Evolutionary conservation across 1,140 invertebrate genomes (phyloP), one percentile per base, ranked within the genome.

Genomic region (Himalopsyche phryganea): DNA sequence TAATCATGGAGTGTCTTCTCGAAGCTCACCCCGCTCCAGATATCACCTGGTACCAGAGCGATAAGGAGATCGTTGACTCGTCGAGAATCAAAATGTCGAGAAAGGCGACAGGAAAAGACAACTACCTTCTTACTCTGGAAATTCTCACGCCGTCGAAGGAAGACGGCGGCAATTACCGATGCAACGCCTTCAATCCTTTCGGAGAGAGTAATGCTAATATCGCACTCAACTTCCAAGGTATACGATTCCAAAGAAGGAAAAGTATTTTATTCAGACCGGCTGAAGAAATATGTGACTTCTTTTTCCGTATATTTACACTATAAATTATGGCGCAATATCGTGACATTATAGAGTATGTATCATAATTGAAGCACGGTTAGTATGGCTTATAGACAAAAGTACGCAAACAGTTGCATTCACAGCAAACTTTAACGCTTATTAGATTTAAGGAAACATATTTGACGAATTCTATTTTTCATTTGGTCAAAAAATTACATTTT

Each of bases 201-300:
- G 97, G 97, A 75, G 96, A 99, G 83, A 97, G 94, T 78, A 99
- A 98, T 84, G 97, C 97, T 65, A 99, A 98, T 82, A 98, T 99
- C 80, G 93, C 95, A 66, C 87, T 99, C 66, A 99, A 99, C 78
- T 98, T 98, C 83, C 92, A 96, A 92, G 94, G 93, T 94, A 92
- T 82, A 40, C n/a, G n/a, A n/a, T 7, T 35, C 6, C n/a, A n/a
- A n/a, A n/a, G n/a, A n/a, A n/a, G n/a, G n/a, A n/a, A n/a, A n/a
- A n/a, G n/a, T n/a, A n/a, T n/a, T n/a, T n/a, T n/a, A n/a, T n/a
- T n/a, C n/a, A n/a, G n/a, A n/a, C n/a, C n/a, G n/a, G n/a, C n/a
- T n/a, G n/a, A n/a, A n/a, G n/a, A n/a, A n/a, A n/a, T n/a, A n/a
- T n/a, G n/a, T n/a, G n/a, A n/a, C n/a, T n/a, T n/a, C n/a, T n/a